These are phyloP conservation scores for Hylyphantes graminicola DNA, from an alignment of 1,140 invertebrate genomes.

Conservation along the genomic window DNA sequence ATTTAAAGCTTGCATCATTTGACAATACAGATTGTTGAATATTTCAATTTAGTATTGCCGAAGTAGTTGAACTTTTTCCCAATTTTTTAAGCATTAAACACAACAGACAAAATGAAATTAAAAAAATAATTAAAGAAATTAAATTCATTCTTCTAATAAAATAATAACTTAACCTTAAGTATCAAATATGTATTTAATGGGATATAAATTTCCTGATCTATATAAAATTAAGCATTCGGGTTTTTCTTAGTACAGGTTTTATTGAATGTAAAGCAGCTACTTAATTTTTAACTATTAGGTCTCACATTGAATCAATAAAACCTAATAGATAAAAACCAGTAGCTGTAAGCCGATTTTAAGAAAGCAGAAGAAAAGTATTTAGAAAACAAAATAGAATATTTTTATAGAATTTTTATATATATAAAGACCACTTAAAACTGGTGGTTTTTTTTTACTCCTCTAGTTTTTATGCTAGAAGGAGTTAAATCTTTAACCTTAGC, in stretches of 20 bases:
- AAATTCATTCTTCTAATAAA: too few relatives aligned
- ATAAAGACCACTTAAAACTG: not conserved
- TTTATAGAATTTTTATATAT: not conserved
- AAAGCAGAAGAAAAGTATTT: not conserved
- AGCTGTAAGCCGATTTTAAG: not conserved
- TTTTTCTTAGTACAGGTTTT: too few relatives aligned
- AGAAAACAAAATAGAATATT: not conserved
- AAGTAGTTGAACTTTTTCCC: not conserved
- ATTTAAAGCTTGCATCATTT: not conserved
- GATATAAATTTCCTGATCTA: too few relatives aligned
- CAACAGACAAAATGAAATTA: not conserved
- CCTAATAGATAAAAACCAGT: too few relatives aligned
- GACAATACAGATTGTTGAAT: not conserved
- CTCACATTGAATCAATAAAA: too few relatives aligned
- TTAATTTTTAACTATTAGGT: too few relatives aligned
- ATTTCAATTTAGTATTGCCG: not conserved
- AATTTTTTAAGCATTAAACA: not conserved
- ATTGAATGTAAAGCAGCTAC: too few relatives aligned
- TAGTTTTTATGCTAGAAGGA: not conserved
- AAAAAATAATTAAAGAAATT: too few relatives aligned
- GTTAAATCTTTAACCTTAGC: not conserved
- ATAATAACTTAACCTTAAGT: too few relatives aligned
- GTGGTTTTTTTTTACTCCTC: not conserved
- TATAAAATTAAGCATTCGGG: too few relatives aligned
- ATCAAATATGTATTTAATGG: too few relatives aligned